Evolutionary conservation across 2,797 vertebrate genomes (phyloP), one percentile per base, ranked within the genome.

Genomic region (Neosilurus hyrtlii): DNA sequence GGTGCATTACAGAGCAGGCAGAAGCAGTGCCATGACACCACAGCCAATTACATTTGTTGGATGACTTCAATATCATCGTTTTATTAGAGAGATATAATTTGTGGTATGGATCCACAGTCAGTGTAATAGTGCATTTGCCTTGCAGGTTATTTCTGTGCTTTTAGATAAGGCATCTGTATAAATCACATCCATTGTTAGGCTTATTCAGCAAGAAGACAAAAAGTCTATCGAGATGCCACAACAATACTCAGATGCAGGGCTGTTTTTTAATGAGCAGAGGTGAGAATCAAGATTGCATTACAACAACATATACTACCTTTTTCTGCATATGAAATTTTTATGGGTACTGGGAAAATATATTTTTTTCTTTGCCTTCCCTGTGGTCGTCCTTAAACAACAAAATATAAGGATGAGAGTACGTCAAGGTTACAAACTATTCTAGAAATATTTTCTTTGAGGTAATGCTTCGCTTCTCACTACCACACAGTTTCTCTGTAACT

Each of bases 21-120:
- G 67, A 70, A 87, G 78, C 82, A 90, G 87, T 81, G 51, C 72
- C 89, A 75, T 88, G 90, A 90, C 86, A 84, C 66, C 88, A 88
- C 86, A 92, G 92, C 88, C 92, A 93, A 92, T 93, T 92, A 91
- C 86, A 86, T 61, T 83, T 91, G 89, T 88, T 95, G 93, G 91
- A 93, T 93, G 91, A 90, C 85, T 91, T 89, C 87, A 94, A 93
- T 94, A 92, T 92, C 89, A 86, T 87, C 88, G 91, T 92, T 93
- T 92, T 90, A 93, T 94, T 92, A 91, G 89, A 80, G 87, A 89
- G 90, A 92, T 88, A 88, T 86, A 88, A 86, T 89, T 90, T 90
- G 87, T 88, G 78, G 89, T 90, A 91, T 92, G 87, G 89, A 92
- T 92, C 88, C 90, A 86, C 87, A 91, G 90, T 91, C 90, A 90